A percentile compares a stretch with the other conserved stretches of the same genome.
phyloP scores from a whole-genome alignment of 2,797 vertebrate species.

The Pantherophis alleghaniensis region DNA sequence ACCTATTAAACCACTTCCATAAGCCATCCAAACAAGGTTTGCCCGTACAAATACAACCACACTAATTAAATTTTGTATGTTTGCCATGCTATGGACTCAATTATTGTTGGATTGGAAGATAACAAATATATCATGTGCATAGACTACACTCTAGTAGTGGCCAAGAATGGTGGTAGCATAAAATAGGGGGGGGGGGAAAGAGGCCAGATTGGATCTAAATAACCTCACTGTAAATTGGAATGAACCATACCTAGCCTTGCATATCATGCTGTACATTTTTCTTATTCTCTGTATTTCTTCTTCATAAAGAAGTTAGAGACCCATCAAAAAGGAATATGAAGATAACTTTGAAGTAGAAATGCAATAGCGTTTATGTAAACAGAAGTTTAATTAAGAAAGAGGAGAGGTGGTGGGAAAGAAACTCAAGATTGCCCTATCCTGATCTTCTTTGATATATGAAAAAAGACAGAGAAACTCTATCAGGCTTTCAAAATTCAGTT shows the following conservation, averaged over 20 bases:
- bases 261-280: not conserved
- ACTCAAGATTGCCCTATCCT: not conserved
- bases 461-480: not conserved
- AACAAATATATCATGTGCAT: not conserved
- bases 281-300: not conserved
- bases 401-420: not conserved
- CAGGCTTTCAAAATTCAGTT: not conserved
- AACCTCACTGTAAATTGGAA: not conserved
- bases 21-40: not conserved
- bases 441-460: not conserved
- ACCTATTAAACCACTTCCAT: not conserved
- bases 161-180: not conserved
- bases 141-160: not conserved
- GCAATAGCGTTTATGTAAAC: not conserved
- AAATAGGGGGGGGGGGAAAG: not conserved
- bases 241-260: not conserved
- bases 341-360: not conserved
- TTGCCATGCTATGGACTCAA: not conserved
- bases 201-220: not conserved
- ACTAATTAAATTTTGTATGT: not conserved
- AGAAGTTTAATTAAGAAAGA: not conserved
- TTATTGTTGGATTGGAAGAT: not conserved
- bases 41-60: not conserved
- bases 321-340: not conserved
- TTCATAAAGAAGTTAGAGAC: not conserved